Evolutionary conservation across 92 coral and sea anemone species (phyloP).

Genomic region (Plumapathes pennacea): DNA sequence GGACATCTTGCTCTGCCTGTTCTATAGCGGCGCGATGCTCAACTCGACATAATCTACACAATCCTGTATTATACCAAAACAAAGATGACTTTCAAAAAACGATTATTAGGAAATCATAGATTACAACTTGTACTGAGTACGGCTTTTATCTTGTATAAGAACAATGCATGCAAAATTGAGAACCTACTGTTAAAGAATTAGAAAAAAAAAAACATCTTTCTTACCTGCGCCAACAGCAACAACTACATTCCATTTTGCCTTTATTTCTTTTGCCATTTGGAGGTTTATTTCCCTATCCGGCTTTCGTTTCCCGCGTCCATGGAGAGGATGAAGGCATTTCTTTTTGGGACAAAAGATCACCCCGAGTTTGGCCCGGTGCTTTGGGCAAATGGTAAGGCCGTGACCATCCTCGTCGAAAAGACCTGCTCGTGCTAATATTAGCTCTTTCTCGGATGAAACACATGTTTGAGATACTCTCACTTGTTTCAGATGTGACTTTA

Average conservation of each 20-base stretch:
- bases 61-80: too few relatives aligned
- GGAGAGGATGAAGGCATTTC: conserved; percentile 33
- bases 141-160: too few relatives aligned
- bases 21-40: too few relatives aligned
- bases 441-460: conserved; percentile 15
- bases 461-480: conserved; percentile 6
- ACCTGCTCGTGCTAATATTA: conserved; percentile 10
- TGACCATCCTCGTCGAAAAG: conserved; percentile 10
- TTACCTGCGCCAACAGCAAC: conserved; percentile 27
- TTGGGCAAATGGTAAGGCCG: conserved; percentile 13
- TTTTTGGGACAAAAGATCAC: conserved; percentile 11
- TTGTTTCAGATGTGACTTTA: conserved; percentile 1
- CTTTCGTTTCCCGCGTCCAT: conserved; percentile 16
- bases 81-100: too few relatives aligned
- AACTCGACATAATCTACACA: too few relatives aligned
- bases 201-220: too few relatives aligned
- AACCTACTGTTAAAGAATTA: too few relatives aligned
- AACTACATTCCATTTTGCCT: conserved; percentile 14
- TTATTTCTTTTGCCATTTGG: conserved; percentile 15
- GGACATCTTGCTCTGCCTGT: too few relatives aligned
- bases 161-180: too few relatives aligned
- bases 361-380: conserved; percentile 15
- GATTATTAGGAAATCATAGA: too few relatives aligned
- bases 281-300: conserved; percentile 19
- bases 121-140: too few relatives aligned